A percentile compares a stretch with the other conserved stretches of the same genome.
Evolutionary conservation across 2,797 vertebrate genomes (phyloP).

Genomic region (Bovichtus variegatus): DNA sequence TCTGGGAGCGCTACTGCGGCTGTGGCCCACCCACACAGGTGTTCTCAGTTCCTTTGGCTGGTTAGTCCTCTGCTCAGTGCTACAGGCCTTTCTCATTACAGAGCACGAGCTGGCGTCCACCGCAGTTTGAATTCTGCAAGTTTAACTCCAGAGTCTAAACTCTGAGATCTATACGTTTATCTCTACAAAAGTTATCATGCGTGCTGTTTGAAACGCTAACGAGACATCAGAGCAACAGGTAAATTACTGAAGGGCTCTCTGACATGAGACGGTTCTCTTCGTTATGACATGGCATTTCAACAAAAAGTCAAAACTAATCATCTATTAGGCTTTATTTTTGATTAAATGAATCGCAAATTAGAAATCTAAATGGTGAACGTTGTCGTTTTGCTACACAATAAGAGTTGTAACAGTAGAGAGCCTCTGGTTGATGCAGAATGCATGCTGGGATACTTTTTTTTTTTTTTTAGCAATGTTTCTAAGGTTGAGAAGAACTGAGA

Average conservation of each 20-base stretch:
- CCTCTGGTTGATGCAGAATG: neutral
- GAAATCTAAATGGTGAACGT: too few relatives aligned
- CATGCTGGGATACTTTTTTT: constrained; percentile 6
- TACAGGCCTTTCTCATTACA: neutral
- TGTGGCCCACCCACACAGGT: neutral
- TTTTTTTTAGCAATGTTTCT: too few relatives aligned
- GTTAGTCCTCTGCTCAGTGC: neutral
- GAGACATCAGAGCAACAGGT: too few relatives aligned
- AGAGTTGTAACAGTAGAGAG: too few relatives aligned
- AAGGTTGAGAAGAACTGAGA: neutral
- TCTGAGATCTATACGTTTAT: neutral
- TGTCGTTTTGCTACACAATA: too few relatives aligned
- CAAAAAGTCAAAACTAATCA: too few relatives aligned
- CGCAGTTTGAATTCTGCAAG: neutral
- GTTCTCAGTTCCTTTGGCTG: neutral
- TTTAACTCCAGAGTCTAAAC: neutral
- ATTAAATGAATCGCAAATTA: too few relatives aligned
- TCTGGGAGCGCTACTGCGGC: neutral
- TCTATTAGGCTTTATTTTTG: too few relatives aligned
- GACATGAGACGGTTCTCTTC: neutral
- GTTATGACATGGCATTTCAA: too few relatives aligned
- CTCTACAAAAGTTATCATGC: neutral
- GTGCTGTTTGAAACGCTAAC: neutral
- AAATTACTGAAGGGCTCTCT: too few relatives aligned
- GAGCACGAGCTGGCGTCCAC: neutral